phyloP scores from a whole-genome alignment of 2,797 vertebrate genomes.

The Phoebastria nigripes region DNA sequence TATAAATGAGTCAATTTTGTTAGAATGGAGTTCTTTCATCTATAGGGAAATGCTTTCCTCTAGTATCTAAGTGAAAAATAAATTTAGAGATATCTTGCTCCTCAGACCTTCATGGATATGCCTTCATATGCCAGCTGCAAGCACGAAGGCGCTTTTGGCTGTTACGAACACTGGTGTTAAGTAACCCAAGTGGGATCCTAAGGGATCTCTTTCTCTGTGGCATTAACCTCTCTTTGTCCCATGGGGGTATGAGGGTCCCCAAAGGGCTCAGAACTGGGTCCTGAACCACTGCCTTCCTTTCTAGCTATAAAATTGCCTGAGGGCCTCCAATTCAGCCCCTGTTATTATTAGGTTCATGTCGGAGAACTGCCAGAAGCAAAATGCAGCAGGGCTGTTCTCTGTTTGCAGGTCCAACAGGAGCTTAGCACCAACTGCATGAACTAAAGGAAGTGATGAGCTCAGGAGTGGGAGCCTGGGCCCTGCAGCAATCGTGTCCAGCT shows the following conservation, averaged over 20 bases:
- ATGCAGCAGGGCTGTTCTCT: neutral
- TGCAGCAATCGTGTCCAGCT: neutral
- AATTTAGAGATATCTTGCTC: neutral
- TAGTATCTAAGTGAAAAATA: neutral
- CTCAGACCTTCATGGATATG: neutral
- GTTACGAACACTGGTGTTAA: neutral
- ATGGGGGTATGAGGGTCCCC: accelerated
- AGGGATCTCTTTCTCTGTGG: neutral
- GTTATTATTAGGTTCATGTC: neutral
- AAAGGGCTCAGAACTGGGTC: neutral
- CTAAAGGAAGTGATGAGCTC: neutral
- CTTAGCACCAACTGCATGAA: accelerated
- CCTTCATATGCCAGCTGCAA: neutral
- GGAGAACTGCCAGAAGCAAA: neutral
- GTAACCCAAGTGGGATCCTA: neutral
- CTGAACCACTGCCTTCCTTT: neutral
- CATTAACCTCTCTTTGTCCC: neutral
- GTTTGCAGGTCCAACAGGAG: neutral
- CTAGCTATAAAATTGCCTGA: neutral
- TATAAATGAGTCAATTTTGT: neutral
- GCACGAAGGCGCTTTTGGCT: neutral
- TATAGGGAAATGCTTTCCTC: neutral
- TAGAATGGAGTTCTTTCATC: neutral
- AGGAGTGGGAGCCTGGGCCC: neutral
- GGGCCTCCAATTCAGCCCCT: neutral